Evolutionary conservation across 2,113 vertebrate species (phyloP), one percentile per base, ranked within the genome.

Genomic region (Oriolus oriolus): DNA sequence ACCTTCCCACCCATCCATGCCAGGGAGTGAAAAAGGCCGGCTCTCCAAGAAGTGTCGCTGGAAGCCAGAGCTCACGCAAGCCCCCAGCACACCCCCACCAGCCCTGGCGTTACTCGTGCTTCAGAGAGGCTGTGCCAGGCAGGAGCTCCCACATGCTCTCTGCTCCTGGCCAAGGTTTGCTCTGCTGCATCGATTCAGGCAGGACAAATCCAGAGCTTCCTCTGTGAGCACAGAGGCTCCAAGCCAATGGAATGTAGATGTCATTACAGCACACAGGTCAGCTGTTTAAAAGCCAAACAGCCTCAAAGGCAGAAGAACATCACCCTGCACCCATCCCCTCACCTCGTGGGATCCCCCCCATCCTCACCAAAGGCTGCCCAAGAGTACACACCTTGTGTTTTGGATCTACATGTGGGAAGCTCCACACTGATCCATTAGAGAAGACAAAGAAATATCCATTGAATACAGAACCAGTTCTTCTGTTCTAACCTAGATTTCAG

Each of bases 21-120:
- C 0, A 0, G 37, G 19, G 7, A 66, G 16, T 12, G 52, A 82
- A 54, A 59, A 52, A 60, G 60, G n/a, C 41, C 0, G 0, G 60
- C 30, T 66, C 39, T 53, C 26, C 0, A 0, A 30, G 21, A 49
- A 79, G 33, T 4, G 1, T 26, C 0, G 0, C 39, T 88, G 65
- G 66, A 53, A 84, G 65, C 37, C 2, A 1, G 61, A 66, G 47
- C 35, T 79, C 52, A n/a, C 0, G 0, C n/a, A 30, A 31, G 59
- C 11, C n/a, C 33, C 15, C 59, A 47, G 41, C 6, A 1, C 18
- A 77, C 8, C 13, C n/a, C 31, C 50, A 27, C 42, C 44, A 83
- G 52, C 71, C 16, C 45, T 24, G 64, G n/a, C 42, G 53, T 50
- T 78, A 27, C 30, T 80, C 31, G 3, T 24, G 41, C 64, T 35